Conservation (phyloP, 2,113 vertebrate genomes). For the Pelodiscus sinensis region DNA sequence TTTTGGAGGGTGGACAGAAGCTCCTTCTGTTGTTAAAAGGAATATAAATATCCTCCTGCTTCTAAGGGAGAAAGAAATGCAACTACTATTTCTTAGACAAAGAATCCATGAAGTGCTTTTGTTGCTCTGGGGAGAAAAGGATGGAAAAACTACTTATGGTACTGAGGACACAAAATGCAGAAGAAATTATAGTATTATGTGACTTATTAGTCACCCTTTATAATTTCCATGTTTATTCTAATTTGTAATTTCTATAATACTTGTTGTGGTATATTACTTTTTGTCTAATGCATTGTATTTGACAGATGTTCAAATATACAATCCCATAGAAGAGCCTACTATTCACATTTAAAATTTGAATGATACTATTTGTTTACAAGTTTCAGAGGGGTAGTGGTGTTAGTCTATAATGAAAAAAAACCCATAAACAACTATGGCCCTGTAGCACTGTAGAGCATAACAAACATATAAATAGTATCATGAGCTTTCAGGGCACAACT, state of each 20-base stretch:
- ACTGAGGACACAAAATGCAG: not conserved
- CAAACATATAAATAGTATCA: no score
- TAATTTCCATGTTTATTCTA: not conserved
- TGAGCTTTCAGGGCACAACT: no score
- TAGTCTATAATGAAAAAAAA: no score
- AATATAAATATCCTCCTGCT: not conserved
- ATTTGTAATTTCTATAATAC: not conserved
- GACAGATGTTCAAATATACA: not conserved
- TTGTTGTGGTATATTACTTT: not conserved
- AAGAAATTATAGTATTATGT: not conserved
- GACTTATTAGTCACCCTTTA: conserved; percentile 1
- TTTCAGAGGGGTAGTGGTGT: no score
- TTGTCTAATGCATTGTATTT: not conserved
- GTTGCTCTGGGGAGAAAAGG: not conserved
- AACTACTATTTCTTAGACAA: not conserved
- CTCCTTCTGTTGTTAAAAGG: not conserved
- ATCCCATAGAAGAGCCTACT: not conserved
- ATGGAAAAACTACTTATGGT: not conserved
- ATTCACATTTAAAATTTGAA: not conserved
- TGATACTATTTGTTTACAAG: not conserved
- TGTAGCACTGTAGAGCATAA: no score
- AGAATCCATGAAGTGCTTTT: not conserved
- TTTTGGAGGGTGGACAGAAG: not conserved
- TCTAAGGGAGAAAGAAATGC: not conserved
- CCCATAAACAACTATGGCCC: no score